These are phyloP conservation scores for Fulmarus glacialis DNA, from an alignment of 2,113 vertebrate genomes.

Conservation along the genomic window DNA sequence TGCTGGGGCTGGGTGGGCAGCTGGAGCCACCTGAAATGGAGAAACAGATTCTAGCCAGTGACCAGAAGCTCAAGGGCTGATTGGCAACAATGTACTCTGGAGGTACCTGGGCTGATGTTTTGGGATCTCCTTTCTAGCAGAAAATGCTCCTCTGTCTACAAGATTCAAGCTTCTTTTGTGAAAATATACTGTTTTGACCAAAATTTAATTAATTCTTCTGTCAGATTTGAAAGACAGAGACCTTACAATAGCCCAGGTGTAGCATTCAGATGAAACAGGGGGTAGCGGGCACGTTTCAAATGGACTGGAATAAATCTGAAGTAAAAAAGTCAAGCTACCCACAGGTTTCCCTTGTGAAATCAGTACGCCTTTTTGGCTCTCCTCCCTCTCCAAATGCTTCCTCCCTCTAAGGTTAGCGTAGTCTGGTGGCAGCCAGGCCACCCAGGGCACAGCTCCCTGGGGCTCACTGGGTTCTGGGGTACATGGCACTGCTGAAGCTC, in stretches of 20 bases:
- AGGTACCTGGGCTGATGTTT: neutral
- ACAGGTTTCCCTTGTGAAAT: neutral
- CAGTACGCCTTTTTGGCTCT: neutral
- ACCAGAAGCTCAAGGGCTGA: neutral
- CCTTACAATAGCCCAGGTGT: neutral
- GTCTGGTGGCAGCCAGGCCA: rapidly evolving
- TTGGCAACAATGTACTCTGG: neutral
- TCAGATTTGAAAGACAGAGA: neutral
- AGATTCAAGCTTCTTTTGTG: neutral
- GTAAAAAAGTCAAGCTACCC: neutral
- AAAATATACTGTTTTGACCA: neutral
- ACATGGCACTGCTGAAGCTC: neutral
- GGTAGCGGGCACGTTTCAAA: neutral
- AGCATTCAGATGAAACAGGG: neutral
- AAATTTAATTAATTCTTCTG: neutral
- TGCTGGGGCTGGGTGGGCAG: neutral
- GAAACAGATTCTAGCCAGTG: neutral
- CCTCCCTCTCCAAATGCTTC: neutral
- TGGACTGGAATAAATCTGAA: neutral
- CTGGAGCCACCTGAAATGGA: neutral
- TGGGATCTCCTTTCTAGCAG: neutral
- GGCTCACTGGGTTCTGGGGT: neutral
- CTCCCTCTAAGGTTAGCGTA: neutral
- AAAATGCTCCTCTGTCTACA: neutral
- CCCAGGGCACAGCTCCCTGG: neutral